phyloP scores from a whole-genome alignment of 2,113 vertebrate genomes.

The Sylvia atricapilla region DNA sequence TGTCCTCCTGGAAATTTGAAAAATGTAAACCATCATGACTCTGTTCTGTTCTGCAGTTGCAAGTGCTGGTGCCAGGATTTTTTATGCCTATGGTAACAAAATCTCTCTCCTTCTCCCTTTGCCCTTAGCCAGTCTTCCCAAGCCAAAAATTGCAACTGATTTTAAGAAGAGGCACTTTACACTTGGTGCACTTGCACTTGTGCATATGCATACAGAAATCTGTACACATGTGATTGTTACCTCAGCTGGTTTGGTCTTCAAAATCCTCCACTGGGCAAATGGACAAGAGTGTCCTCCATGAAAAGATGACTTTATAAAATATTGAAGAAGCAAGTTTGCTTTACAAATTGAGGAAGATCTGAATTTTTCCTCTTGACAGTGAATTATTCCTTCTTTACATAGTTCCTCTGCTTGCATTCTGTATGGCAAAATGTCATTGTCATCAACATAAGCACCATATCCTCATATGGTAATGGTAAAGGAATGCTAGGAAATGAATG shows the following conservation, averaged over 20 bases:
- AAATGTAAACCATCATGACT: constrained; percentile 50
- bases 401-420: neutral
- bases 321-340: neutral
- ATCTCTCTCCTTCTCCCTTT: constrained; percentile 28
- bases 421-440: neutral
- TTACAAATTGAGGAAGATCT: neutral
- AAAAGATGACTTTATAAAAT: neutral
- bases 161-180: neutral
- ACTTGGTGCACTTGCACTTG: neutral
- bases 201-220: neutral
- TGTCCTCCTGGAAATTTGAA: constrained; percentile 43
- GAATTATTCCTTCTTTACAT: neutral
- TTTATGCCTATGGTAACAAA: constrained; percentile 50
- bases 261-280: neutral
- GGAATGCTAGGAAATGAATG: neutral
- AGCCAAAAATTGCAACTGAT: neutral
- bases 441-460: neutral
- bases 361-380: neutral
- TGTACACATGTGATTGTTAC: neutral
- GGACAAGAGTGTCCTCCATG: neutral
- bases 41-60: neutral
- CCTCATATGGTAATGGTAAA: neutral
- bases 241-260: neutral
- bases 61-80: constrained; percentile 29
- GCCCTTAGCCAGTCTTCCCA: constrained; percentile 7